Base-by-base conservation (phyloP, 2,797 vertebrate species). In the Scyliorhinus canicula region DNA sequence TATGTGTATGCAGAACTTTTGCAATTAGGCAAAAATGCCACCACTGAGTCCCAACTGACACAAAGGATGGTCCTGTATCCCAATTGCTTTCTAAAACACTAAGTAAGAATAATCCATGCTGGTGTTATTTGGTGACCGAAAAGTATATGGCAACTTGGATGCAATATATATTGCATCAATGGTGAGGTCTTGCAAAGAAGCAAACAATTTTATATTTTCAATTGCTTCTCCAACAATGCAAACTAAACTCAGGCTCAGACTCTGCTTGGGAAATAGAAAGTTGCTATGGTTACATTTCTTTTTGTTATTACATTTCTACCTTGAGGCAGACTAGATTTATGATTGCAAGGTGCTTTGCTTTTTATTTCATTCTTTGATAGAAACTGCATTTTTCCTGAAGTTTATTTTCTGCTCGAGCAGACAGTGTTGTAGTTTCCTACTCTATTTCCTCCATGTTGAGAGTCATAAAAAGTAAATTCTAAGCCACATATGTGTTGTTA, bases 251-350 rank as follows among this genome's bases (percentile, higher is more conserved):
- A 90, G 35, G 12, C 35, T 90, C 35, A n/a, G 55, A 21, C 57
- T 90, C 14, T 88, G 11, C 52, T 90, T 90, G 12, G 55, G 86
- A 60, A 55, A 90, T 55, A 28, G 50, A n/a, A 90, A 90, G 86
- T 90, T 90, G 35, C 55, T 90, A 90, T 90, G 31, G 86, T 90
- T 90, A 90, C 55, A n/a, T 60, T 60, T 31, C 55, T 90, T 90
- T 90, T 60, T 90, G 35, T 90, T 90, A 90, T 90, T 90, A 90
- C 57, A 90, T 60, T 90, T 57, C 52, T 90, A 31, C 86, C 86
- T 90, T 90, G 31, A 90, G 86, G 57, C 86, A 55, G 86, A n/a
- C 86, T 7, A 60, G 86, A 47, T 90, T 90, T 90, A 90, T 57
- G 86, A 90, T 60, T 60, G 86, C 86, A 90, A 60, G 60, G 24